Percentiles rank a stretch among this genome's conserved stretches.
phyloP scores from a whole-genome alignment of 2,797 vertebrate species.

The Meriones psammophilus region DNA sequence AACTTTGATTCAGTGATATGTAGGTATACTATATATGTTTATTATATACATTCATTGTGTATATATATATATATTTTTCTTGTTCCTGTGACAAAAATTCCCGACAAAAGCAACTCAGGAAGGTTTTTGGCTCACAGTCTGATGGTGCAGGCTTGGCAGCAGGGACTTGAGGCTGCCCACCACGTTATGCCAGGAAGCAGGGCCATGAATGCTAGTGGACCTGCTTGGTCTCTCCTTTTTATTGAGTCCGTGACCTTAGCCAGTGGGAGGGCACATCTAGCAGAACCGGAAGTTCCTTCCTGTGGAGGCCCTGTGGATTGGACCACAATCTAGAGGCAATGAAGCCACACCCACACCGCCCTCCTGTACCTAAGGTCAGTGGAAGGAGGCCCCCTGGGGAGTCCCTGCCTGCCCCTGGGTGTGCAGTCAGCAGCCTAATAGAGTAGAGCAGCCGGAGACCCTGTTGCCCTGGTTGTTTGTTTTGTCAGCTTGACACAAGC shows the following conservation, averaged over 20 bases:
- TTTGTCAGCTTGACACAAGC: not conserved
- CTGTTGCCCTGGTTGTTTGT: not conserved
- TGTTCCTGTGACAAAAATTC: not conserved
- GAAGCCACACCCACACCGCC: not conserved
- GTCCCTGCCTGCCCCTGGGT: not conserved
- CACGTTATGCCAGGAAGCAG: not conserved
- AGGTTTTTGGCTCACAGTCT: not conserved
- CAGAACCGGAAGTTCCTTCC: not conserved
- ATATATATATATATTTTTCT: not conserved
- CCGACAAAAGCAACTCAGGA: not conserved
- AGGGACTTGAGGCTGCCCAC: not conserved
- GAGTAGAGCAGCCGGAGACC: not conserved
- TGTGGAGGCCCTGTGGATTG: not conserved
- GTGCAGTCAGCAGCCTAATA: not conserved
- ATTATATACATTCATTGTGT: not conserved
- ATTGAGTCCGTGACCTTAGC: not conserved
- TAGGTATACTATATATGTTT: not conserved
- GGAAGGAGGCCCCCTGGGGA: not conserved
- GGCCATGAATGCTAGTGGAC: fast-evolving
- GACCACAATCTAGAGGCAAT: no score
- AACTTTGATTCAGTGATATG: not conserved
- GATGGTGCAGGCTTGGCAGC: not conserved
- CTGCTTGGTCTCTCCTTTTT: not conserved
- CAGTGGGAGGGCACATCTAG: not conserved
- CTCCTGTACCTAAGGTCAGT: not conserved